Evolutionary conservation across 2,888 invertebrate species (phyloP).

Genomic region (Agrilus mali): DNA sequence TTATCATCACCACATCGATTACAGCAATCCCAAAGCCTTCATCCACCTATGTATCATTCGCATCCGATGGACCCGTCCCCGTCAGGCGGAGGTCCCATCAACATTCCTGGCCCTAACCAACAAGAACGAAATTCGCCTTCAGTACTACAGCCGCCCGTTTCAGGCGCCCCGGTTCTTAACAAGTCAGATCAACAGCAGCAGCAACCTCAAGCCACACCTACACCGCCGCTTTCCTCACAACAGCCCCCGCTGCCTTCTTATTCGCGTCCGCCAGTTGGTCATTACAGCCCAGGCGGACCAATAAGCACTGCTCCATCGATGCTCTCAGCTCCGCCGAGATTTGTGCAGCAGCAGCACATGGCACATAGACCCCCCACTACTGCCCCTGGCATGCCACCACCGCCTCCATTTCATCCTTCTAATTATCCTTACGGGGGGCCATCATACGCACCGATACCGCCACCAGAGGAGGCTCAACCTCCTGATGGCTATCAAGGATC

Average conservation of each 20-base stretch:
- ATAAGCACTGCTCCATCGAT: conserved; percentile 15
- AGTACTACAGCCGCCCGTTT: conserved; percentile 26
- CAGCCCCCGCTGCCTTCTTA: conserved; percentile 18
- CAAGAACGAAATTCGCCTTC: conserved; percentile 25
- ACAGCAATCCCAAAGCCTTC: conserved; percentile 15
- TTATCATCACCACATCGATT: conserved; percentile 17
- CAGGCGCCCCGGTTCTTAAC: conserved; percentile 28
- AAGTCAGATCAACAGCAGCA: conserved; percentile 3
- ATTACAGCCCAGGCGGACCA: conserved; percentile 23
- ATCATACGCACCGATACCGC: conserved; percentile 28
- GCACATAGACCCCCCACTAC: conserved; percentile 3
- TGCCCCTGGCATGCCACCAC: conserved; percentile 32
- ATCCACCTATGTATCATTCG: conserved; percentile 34
- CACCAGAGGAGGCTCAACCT: conserved; percentile 29
- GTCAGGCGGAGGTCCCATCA: conserved; percentile 40
- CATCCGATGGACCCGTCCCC: conserved; percentile 42
- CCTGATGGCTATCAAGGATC: conserved; percentile 33
- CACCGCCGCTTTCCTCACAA: conserved; percentile 14
- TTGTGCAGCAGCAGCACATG: conserved; percentile 10
- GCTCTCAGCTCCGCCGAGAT: conserved; percentile 5
- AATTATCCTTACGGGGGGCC: conserved; percentile 34
- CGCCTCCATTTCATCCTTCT: conserved; percentile 36
- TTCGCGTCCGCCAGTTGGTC: conserved; percentile 28
- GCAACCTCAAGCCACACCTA: conserved; percentile 18
- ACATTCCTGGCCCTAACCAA: conserved; percentile 21